Evolutionary conservation across 2,888 invertebrate species (phyloP).

Genomic region (Nineta flava): DNA sequence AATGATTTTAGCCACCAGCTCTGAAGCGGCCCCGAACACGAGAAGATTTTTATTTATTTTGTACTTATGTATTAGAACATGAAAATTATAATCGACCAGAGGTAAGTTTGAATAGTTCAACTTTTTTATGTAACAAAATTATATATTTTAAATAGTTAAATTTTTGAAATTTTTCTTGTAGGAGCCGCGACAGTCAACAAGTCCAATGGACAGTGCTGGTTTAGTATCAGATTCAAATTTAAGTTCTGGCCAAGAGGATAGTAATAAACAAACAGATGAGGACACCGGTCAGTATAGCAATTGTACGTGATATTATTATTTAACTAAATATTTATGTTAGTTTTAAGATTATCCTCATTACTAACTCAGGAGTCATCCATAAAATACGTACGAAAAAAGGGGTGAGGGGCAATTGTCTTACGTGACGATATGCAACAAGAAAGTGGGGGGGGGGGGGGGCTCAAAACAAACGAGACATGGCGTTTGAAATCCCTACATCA

Average conservation of each 20-base stretch:
- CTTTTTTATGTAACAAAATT: background rate
- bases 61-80: conserved; percentile 34
- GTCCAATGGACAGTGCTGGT: conserved; percentile 32
- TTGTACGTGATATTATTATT: background rate
- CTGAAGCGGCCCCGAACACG: conserved; percentile 28
- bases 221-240: conserved; percentile 22
- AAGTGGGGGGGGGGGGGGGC: too few species aligned
- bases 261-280: conserved; percentile 21
- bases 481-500: too few species aligned
- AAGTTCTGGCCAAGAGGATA: conserved; percentile 16
- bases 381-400: too few species aligned
- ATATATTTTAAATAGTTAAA: too few species aligned
- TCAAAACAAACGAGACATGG: too few species aligned
- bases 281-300: conserved; percentile 10
- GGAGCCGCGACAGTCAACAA: conserved; percentile 19
- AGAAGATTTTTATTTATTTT: conserved; percentile 35
- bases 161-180: conserved; percentile 1
- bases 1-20: background rate
- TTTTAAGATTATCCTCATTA: too few species aligned
- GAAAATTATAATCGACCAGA: conserved; percentile 33
- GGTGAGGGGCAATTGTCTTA: too few species aligned
- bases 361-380: too few species aligned
- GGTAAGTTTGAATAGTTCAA: conserved; percentile 21
- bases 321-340: too few species aligned
- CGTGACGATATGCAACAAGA: too few species aligned